These are phyloP conservation scores for Salminus brasiliensis DNA, from an alignment of 2,113 vertebrate species.

Conservation along the genomic window DNA sequence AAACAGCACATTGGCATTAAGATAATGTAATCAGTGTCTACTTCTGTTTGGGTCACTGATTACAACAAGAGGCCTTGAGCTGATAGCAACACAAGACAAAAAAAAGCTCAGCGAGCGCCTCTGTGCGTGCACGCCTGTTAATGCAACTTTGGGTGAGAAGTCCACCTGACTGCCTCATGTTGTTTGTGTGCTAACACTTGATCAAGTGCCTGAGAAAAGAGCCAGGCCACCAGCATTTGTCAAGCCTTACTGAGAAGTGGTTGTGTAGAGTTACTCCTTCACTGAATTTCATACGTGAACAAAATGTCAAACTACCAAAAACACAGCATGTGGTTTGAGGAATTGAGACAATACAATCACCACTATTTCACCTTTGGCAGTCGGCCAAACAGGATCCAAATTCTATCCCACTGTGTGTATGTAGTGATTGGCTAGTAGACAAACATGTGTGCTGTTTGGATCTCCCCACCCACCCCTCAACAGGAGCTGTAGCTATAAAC, in stretches of 20 bases:
- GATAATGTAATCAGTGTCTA: not conserved
- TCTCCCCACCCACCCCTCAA: not conserved
- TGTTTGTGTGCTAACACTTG: not conserved
- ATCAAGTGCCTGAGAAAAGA: not conserved
- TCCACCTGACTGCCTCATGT: not conserved
- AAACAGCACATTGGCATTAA: not conserved
- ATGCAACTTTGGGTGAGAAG: not conserved
- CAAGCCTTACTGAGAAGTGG: not conserved
- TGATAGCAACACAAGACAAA: constrained; percentile 56
- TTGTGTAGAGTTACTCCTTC: not conserved
- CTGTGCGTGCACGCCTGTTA: not conserved
- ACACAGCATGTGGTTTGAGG: not conserved
- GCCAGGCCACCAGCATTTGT: not conserved
- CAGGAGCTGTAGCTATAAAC: not conserved
- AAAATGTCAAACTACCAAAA: not conserved
- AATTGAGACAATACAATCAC: not conserved
- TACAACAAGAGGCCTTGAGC: constrained; percentile 37
- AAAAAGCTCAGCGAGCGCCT: not conserved
- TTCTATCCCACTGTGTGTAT: not conserved
- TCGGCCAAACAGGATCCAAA: not conserved
- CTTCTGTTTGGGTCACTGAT: not conserved
- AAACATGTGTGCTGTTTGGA: not conserved
- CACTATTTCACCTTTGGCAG: not conserved
- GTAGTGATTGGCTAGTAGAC: not conserved
- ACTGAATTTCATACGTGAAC: not conserved